phyloP scores from a whole-genome alignment of 2,888 invertebrate genomes.

The Nysson spinosus region DNA sequence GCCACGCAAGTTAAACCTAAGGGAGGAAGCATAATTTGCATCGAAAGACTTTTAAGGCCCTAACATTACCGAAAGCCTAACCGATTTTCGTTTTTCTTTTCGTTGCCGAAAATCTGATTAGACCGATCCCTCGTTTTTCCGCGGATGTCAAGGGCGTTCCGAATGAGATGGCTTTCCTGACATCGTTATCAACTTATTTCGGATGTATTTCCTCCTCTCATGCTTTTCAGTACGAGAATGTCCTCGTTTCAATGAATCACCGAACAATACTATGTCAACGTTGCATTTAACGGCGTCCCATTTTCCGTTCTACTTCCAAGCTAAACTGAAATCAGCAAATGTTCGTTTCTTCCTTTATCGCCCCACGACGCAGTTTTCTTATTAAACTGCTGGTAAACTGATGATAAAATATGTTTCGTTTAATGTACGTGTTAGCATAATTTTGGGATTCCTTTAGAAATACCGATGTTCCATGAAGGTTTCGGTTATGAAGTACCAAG shows the following conservation, averaged over 20 bases:
- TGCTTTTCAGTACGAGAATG: not conserved
- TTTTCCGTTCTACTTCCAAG: not conserved
- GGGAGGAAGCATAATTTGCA: conserved; percentile 41
- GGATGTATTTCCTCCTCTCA: not conserved
- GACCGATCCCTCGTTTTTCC: conserved; percentile 7
- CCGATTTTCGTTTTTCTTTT: conserved; percentile 21
- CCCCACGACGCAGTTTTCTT: not conserved
- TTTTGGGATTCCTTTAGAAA: conserved; percentile 27
- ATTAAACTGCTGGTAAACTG: not conserved
- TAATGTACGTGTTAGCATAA: no score
- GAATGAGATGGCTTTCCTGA: conserved; percentile 5
- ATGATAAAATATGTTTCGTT: not conserved
- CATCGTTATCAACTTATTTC: not conserved
- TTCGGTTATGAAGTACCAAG: conserved; percentile 24
- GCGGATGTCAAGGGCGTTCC: not conserved
- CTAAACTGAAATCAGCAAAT: not conserved
- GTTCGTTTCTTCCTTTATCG: no score
- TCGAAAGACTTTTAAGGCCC: conserved; percentile 16
- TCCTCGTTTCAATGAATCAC: not conserved
- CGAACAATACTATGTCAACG: not conserved
- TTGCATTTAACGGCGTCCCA: not conserved
- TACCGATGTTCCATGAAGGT: not conserved
- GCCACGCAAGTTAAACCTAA: conserved; percentile 2
- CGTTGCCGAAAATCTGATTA: conserved; percentile 1
- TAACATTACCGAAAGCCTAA: conserved; percentile 20